Base-by-base conservation (phyloP, 1,140 invertebrate genomes). In the Lerema accius region DNA sequence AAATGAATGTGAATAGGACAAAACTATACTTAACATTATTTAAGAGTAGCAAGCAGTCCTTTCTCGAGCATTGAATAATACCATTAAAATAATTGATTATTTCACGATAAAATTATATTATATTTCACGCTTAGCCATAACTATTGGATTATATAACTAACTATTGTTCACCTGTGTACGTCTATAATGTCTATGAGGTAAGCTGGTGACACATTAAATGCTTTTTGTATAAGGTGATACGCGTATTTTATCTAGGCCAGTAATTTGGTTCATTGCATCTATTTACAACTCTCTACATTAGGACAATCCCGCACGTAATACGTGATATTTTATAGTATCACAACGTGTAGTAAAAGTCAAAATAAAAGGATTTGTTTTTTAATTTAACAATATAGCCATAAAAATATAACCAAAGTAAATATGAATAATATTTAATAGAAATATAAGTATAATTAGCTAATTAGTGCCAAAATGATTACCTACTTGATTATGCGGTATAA, bases 1-100 rank as follows among this genome's bases (percentile, higher is more conserved):
- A 35, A 58, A 59, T 55, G 11, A 59, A 43, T 13, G 13, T 32
- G 13, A 26, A 5, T 4, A 35, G n/a, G 11, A 16, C 32, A 26
- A 26, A 23, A 16, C 7, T 48, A 28, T 46, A 23, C 43, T 46
- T 19, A 23, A 23, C 23, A 19, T 11, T 4, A 11, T 23, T 46
- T 11, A 46, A 23, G 0, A 3, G 10, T 11, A 37, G 11, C 35
- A 11, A 37, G 3, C 3, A 37, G 0, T 11, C n/a, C 19, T 23
- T 23, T 5, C 28, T 4, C 28, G 23, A 37, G 10, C 35, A 11
- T 11, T 37, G n/a, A n/a, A n/a, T n/a, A n/a, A n/a, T n/a, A n/a
- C n/a, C n/a, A n/a, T n/a, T n/a, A n/a, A 11, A 37, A 37, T 37
- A 37, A 37, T n/a, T 37, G 35, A 37, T 7, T 1, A 37, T 37